Conservation (phyloP, 2,888 invertebrate genomes). For the Andrena flavipes region DNA sequence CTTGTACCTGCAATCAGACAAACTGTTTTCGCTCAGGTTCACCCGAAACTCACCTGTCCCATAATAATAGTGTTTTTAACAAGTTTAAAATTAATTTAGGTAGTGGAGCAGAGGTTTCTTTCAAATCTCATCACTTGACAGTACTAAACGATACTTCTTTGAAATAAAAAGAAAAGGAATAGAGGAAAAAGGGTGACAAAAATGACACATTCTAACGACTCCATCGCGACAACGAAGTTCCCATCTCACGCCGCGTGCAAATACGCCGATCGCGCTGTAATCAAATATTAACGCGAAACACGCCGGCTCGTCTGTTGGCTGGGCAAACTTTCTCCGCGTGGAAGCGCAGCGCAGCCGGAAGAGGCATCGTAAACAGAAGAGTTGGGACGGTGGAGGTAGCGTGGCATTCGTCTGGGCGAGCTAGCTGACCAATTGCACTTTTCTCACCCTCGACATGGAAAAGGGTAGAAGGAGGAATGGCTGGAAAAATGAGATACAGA, state of each 20-base stretch:
- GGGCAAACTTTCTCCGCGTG: constrained; percentile 43
- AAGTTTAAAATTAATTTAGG: not conserved
- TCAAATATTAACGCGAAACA: constrained; percentile 58
- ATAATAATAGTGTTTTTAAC: not conserved
- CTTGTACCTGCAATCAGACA: constrained; percentile 91
- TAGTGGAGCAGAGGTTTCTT: too few species aligned
- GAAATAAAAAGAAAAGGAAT: not conserved
- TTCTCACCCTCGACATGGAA: not conserved
- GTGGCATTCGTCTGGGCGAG: constrained; percentile 6
- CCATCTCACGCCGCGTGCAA: constrained; percentile 19
- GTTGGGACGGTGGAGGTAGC: not conserved
- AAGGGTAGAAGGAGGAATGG: not conserved
- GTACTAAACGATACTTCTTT: not conserved
- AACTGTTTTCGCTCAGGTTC: constrained; percentile 83
- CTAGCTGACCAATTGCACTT: constrained; percentile 1
- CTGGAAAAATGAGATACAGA: not conserved
- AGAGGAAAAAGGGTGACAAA: not conserved
- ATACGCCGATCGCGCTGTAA: constrained; percentile 46
- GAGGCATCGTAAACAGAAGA: constrained; percentile 40
- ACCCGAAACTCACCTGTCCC: constrained; percentile 66
- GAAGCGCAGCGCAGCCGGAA: constrained; percentile 38
- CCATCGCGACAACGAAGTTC: constrained; percentile 32
- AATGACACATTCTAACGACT: constrained; percentile 1
- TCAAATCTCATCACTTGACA: not conserved
- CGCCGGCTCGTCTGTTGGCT: constrained; percentile 40